A percentile compares a stretch with the other conserved stretches of the same genome.
Evolutionary conservation across 2,888 invertebrate species (phyloP).

Genomic region (Tyria jacobaeae): DNA sequence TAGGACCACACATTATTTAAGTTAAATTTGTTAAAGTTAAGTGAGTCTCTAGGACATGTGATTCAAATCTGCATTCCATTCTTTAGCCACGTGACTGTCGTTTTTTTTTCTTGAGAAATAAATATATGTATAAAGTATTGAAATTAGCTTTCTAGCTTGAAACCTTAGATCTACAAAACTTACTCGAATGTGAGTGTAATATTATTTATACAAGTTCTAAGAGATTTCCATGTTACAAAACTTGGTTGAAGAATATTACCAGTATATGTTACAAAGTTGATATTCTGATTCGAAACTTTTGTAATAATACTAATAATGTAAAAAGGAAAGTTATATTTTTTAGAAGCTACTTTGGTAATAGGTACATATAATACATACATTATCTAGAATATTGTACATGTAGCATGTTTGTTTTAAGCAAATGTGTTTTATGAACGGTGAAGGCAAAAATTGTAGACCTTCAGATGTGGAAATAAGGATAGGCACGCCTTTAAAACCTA

Average conservation of each 20-base stretch:
- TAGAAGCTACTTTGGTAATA: neutral
- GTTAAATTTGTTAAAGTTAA: no score
- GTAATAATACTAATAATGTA: slow-evolving; percentile 16
- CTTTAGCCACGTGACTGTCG: neutral
- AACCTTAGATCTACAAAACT: neutral
- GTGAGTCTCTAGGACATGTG: no score
- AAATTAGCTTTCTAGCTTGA: neutral
- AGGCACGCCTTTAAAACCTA: no score
- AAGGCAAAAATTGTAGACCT: no score
- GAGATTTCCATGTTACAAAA: slow-evolving; percentile 14
- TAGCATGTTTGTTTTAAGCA: no score
- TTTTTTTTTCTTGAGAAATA: neutral
- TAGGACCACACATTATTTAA: no score
- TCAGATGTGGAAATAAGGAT: no score
- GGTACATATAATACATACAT: neutral
- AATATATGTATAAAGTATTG: neutral
- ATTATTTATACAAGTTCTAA: slow-evolving; percentile 10
- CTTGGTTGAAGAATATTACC: neutral
- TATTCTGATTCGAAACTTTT: slow-evolving; percentile 7
- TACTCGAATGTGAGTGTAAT: slow-evolving; percentile 4
- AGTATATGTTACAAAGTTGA: slow-evolving; percentile 9
- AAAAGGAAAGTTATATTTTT: slow-evolving; percentile 19
- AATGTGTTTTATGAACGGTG: no score
- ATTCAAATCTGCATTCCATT: no score
- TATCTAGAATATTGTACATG: neutral